These are phyloP conservation scores for Druon quercuslanigerum DNA, from an alignment of 1,140 invertebrate genomes.

Conservation along the genomic window DNA sequence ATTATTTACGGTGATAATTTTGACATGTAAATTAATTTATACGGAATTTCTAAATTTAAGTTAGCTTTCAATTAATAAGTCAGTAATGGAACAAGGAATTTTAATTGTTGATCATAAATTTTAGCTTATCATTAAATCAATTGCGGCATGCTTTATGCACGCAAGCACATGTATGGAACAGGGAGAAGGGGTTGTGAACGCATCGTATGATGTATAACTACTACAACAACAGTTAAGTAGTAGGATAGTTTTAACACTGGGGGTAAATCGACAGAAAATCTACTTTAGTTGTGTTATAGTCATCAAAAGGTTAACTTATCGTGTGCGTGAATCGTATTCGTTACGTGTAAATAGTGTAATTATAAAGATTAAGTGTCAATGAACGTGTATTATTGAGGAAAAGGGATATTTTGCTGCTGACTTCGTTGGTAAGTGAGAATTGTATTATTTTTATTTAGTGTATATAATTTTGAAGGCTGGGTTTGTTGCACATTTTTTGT, in stretches of 20 bases:
- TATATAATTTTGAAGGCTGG: too few relatives aligned
- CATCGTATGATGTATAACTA: constrained; percentile 43
- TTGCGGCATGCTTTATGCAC: too few relatives aligned
- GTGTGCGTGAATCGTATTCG: constrained; percentile 25
- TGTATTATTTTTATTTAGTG: neutral
- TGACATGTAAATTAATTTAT: too few relatives aligned
- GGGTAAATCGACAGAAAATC: constrained; percentile 38
- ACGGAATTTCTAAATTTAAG: too few relatives aligned
- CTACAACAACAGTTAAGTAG: constrained; percentile 32
- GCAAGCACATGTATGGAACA: neutral
- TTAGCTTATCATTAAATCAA: constrained; percentile 16
- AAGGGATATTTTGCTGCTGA: constrained; percentile 17
- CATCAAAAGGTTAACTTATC: constrained; percentile 37
- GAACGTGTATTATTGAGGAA: neutral
- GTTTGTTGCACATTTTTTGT: too few relatives aligned
- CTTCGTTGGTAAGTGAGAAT: constrained; percentile 36
- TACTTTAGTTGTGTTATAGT: constrained; percentile 36
- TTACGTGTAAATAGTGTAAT: neutral
- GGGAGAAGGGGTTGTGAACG: constrained; percentile 33
- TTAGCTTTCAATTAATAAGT: neutral
- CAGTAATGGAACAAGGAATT: neutral
- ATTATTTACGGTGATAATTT: too few relatives aligned
- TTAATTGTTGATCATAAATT: neutral
- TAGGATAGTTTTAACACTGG: constrained; percentile 3
- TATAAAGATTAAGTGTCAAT: neutral